Evolutionary conservation across 2,113 vertebrate species (phyloP), one percentile per base, ranked within the genome.

Genomic region (Setophaga coronata): DNA sequence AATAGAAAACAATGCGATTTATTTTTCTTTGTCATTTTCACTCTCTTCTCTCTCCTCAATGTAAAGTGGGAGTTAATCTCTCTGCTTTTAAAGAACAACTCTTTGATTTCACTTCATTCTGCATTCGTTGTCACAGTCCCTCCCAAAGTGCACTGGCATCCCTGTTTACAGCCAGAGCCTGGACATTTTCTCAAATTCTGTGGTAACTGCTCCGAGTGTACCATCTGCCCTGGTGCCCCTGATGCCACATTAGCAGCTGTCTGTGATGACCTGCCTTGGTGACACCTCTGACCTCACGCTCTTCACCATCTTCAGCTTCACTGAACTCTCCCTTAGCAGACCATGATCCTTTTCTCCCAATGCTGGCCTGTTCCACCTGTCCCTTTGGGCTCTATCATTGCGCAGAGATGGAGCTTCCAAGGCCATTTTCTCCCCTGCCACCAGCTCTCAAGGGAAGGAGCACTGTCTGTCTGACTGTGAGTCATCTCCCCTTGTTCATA

Each of bases 1-100:
- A 91, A 53, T 0, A 42, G 48, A n/a, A 12, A 54, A 89, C 62
- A 33, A 6, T 0, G 14, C 0, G 0, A 14, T 9, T 5, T 60
- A 3, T 26, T 73, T 81, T 81, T 20, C 18, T 57, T 50, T 53
- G 7, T 24, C 3, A 47, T 42, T 92, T 89, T 73, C 24, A 54
- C 5, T 17, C 69, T 24, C 6, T 85, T 67, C 54, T 65, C 25
- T 81, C 34, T 18, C 23, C 23, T 86, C 60, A 77, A 51, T 80
- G 71, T 36, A 33, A 89, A 65, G 26, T 23, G 7, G 23, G 45
- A 86, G 26, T 18, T 93, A 62, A 73, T 78, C 18, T 69, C 31
- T 48, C 42, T 36, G 38, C 56, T 90, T 73, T 86, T 61, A 20
- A 77, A 78, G 43, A 90, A 12, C 11, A 70, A 8, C 18, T 80